Evolutionary conservation across 2,888 invertebrate species (phyloP), one percentile per base, ranked within the genome.

Genomic region (Eudasyphora cyanicolor): DNA sequence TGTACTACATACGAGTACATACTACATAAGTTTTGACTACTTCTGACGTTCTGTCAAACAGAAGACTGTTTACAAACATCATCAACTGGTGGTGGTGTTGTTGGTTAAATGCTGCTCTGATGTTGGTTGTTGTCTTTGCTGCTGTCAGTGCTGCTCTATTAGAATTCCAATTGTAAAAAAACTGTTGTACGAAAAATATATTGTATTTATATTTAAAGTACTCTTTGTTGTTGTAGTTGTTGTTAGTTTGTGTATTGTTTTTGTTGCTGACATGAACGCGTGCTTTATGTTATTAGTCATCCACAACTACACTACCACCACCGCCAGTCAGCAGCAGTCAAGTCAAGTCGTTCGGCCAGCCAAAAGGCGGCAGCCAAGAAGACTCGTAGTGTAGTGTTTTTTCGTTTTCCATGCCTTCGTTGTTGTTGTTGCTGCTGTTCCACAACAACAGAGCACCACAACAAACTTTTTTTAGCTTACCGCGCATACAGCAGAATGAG

Each of bases 301-400:
- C 81, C 81, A 38, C 38, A 62, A n/a, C 62, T n/a, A 35, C 64
- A 38, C 35, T 6, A 10, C 8, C 29, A 27, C 32, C 62, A n/a
- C n/a, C n/a, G n/a, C n/a, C n/a, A n/a, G n/a, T n/a, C n/a, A n/a
- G n/a, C n/a, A 64, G 35, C n/a, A n/a, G n/a, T n/a, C n/a, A n/a
- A n/a, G n/a, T n/a, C n/a, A n/a, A n/a, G n/a, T n/a, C n/a, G n/a
- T n/a, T n/a, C 62, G 35, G 62, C 62, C n/a, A 62, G 64, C 64
- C 35, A 82, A 80, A 84, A 84, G 81, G 84, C 84, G 84, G 84
- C 84, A 84, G 84, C 84, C 81, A 81, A 84, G 84, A 84, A 84
- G 84, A 81, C 76, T 81, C 76, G 81, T 80, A 78, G 67, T 74
- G 76, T 75, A n/a, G 29, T 64, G 24, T 32, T 67, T 32, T 38